Base-by-base conservation (phyloP, 2,797 vertebrate species). In the Hypotaenidia philippensis region DNA sequence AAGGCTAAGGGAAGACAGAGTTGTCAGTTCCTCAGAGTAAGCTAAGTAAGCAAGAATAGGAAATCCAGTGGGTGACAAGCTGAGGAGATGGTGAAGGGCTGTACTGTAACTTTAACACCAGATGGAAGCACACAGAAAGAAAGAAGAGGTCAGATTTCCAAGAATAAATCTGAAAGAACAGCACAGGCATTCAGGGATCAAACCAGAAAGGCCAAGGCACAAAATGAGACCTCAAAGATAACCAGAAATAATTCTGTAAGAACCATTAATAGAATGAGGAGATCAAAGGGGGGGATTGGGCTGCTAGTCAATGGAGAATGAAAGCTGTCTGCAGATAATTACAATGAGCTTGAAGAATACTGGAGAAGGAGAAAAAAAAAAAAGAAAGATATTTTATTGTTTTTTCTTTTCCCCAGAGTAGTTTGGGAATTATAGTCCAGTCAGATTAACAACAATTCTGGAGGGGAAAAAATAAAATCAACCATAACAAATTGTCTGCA, bases 221-320 rank as follows among this genome's bases (percentile, higher is more conserved):
- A 86, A 94, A 95, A 94, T 52, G 38, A 91, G 91, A 94, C 93
- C 93, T 93, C 94, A 93, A 45, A 95, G 91, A 94, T 93, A 95
- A 94, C 41, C 70, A 96, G 93, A 94, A 96, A 94, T 94, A 78
- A 86, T 96, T 94, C 72, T 81, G 38, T 65, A 76, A 94, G 72
- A 86, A 59, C 72, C 63, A 41, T 52, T 94, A 88, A 90, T 69
- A 86, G 83, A 88, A 90, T 25, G 65, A 93, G n/a, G 36, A 94
- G 91, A 95, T 95, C 95, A 96, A 96, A 94, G 87, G 1, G 36
- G 36, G 32, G 76, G 45, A 72, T 88, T 88, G 85, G 74, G 64
- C 72, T 91, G 45, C 38, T 85, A 9, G 79, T 94, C 90, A 82
- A 3, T 70, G 55, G 69, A 94, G 72, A 95, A 91, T 79, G 94